Conservation (phyloP, 35 echinoderm and acorn worm species). For the Strongylocentrotus purpuratus region DNA sequence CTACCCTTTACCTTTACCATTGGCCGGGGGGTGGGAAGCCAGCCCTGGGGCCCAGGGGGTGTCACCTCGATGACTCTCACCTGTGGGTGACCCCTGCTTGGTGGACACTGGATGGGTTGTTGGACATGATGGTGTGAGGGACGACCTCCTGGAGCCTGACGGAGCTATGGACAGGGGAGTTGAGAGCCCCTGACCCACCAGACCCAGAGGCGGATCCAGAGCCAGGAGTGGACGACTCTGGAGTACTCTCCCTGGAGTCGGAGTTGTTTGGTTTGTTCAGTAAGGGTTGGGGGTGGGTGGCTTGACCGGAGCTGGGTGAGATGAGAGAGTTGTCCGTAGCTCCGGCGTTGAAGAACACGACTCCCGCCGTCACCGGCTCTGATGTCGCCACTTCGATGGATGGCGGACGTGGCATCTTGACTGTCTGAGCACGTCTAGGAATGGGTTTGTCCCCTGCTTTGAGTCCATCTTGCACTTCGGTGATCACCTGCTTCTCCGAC, state of each 20-base stretch:
- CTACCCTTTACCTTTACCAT: slow-evolving; percentile 50
- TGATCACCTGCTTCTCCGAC: background rate
- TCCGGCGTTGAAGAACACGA: slow-evolving; percentile 59
- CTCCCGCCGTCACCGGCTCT: slow-evolving; percentile 64
- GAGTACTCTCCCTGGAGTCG: slow-evolving; percentile 32
- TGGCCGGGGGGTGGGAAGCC: background rate
- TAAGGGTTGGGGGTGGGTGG: background rate
- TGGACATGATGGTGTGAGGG: slow-evolving; percentile 25
- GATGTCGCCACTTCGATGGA: slow-evolving; percentile 73
- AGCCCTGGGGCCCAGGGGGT: background rate
- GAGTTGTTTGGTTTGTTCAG: slow-evolving; percentile 24
- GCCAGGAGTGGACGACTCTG: slow-evolving; percentile 24
- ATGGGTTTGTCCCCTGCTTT: slow-evolving; percentile 28
- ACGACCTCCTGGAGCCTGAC: slow-evolving; percentile 46
- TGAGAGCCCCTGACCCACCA: background rate
- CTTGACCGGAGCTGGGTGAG: background rate
- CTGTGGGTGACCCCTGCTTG: slow-evolving; percentile 35
- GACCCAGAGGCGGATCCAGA: background rate
- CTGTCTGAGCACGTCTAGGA: slow-evolving; percentile 59
- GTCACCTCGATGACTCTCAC: slow-evolving; percentile 18
- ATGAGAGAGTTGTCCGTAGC: slow-evolving; percentile 34
- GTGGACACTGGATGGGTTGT: slow-evolving; percentile 46
- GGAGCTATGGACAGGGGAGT: slow-evolving; percentile 41
- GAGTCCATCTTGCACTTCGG: background rate
- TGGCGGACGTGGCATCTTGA: slow-evolving; percentile 64